Percentiles rank a stretch among this genome's conserved stretches.
Evolutionary conservation across 2,113 vertebrate species (phyloP).

Genomic region (Trematocara stigmaticum): DNA sequence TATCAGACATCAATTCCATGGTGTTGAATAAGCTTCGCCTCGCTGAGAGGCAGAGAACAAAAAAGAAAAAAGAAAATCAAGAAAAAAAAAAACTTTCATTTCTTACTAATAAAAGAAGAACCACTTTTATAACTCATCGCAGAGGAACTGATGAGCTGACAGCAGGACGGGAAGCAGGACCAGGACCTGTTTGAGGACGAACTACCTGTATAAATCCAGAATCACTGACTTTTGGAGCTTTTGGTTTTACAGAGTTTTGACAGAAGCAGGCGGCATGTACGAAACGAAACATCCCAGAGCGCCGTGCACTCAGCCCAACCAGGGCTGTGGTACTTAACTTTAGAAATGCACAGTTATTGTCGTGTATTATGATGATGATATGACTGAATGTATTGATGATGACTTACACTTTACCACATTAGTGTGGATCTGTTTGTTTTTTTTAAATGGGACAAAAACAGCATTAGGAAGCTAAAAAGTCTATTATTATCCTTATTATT

Average conservation of each 20-base stretch:
- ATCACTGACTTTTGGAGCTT: not conserved
- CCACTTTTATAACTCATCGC: slow-evolving; percentile 78
- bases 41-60: slow-evolving; percentile 89
- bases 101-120: slow-evolving; percentile 81
- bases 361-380: slow-evolving; percentile 78
- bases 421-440: slow-evolving; percentile 19
- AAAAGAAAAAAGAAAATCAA: not conserved
- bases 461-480: slow-evolving; percentile 74
- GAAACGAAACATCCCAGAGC: not conserved
- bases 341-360: slow-evolving; percentile 83
- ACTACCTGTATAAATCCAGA: not conserved
- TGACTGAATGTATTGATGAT: slow-evolving; percentile 90
- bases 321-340: slow-evolving; percentile 64
- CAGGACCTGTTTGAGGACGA: not conserved
- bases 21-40: slow-evolving; percentile 94
- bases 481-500: slow-evolving; percentile 57
- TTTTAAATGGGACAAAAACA: slow-evolving; percentile 27
- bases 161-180: not conserved
- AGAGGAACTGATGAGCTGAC: not conserved
- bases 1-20: slow-evolving; percentile 97
- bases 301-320: not conserved
- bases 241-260: not conserved
- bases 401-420: slow-evolving; percentile 73
- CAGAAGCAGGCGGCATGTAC: not conserved
- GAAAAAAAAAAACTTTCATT: slow-evolving; percentile 78